Conservation (phyloP, 1,140 invertebrate genomes). For the Apis dorsata region DNA sequence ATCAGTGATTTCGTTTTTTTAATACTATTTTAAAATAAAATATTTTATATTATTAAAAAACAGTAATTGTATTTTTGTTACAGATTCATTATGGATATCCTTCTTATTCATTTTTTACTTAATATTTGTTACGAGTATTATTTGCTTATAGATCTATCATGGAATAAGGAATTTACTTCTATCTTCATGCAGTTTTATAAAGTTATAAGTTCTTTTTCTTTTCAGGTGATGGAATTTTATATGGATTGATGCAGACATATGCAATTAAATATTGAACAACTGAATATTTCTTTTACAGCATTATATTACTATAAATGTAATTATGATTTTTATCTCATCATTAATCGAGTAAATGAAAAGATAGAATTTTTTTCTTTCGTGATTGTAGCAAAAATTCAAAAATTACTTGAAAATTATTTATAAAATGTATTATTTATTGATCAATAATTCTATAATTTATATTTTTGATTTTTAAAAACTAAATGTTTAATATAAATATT, state of each 20-base stretch:
- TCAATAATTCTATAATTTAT: slow-evolving; percentile 18
- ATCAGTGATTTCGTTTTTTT: slow-evolving; percentile 8
- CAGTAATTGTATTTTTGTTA: slow-evolving; percentile 20
- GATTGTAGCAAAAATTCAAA: background rate
- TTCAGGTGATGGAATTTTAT: background rate
- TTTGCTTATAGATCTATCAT: background rate
- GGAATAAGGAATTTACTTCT: no score
- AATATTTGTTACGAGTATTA: background rate
- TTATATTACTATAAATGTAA: background rate
- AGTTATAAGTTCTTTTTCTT: background rate
- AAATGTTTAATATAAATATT: background rate
- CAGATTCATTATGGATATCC: background rate
- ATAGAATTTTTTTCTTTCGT: background rate
- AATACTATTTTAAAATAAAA: background rate
- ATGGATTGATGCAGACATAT: background rate
- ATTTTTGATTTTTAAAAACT: background rate
- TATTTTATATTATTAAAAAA: background rate
- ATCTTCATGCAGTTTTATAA: background rate
- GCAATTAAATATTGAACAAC: background rate
- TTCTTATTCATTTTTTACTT: background rate
- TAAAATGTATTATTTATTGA: background rate
- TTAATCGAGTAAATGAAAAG: background rate
- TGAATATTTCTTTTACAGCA: slow-evolving; percentile 3
- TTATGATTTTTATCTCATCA: background rate
- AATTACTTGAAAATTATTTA: background rate